phyloP scores from a whole-genome alignment of 1,140 invertebrate species.

The Pseudomyrmex concolor region DNA sequence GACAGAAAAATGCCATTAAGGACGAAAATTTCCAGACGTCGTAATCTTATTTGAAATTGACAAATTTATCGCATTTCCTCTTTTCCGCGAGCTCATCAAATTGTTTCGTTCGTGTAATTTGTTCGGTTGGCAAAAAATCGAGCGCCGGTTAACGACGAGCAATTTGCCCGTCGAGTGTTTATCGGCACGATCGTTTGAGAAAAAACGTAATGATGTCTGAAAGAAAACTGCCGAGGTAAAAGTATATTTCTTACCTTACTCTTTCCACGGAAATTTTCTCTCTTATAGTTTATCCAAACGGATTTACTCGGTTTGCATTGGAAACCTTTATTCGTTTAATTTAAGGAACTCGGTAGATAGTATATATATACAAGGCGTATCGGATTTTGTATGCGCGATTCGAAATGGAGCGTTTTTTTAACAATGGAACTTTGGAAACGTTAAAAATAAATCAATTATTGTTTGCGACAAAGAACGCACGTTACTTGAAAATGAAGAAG shows the following conservation, averaged over 20 bases:
- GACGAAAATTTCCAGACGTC: constrained; percentile 56
- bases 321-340: constrained; percentile 6
- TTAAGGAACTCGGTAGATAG: not conserved
- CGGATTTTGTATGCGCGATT: not conserved
- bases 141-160: constrained; percentile 70
- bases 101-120: constrained; percentile 70
- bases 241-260: constrained; percentile 62
- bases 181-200: constrained; percentile 71
- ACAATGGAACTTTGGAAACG: not conserved
- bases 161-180: constrained; percentile 75
- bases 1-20: constrained; percentile 35
- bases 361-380: not conserved
- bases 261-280: constrained; percentile 25
- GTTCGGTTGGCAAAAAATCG: constrained; percentile 53
- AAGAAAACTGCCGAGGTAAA: constrained; percentile 65
- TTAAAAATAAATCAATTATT: not conserved
- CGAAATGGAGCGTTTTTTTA: too few relatives aligned
- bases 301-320: constrained; percentile 11
- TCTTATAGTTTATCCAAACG: constrained; percentile 22
- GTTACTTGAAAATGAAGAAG: too few relatives aligned
- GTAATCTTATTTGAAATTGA: constrained; percentile 76
- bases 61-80: constrained; percentile 70
- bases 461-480: not conserved
- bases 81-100: constrained; percentile 63
- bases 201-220: constrained; percentile 69